Evolutionary conservation across 2,113 vertebrate genomes (phyloP), one percentile per base, ranked within the genome.

Genomic region (Coptodon rendalli): DNA sequence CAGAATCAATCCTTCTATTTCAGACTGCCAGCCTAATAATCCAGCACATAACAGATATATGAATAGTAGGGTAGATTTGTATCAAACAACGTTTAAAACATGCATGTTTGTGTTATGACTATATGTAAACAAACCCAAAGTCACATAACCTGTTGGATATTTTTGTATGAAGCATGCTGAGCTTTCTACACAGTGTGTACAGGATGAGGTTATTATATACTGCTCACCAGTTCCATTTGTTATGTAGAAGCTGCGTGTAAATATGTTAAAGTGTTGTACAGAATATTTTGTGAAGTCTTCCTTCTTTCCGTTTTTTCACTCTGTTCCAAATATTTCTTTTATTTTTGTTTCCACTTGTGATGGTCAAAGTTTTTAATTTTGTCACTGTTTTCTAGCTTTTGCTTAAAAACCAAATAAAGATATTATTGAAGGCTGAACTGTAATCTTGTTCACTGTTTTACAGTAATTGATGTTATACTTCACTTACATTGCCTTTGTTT

Each of bases 321-420:
- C 63, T 82, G 52, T 31, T 87, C 38, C 57, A 61, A 84, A 80
- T 63, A 38, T 78, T 11, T 5, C 22, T 86, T 5, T 63, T 86
- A 36, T 34, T 89, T 93, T 45, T 85, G 61, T 90, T 24, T 85
- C 50, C 54, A 84, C 85, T 88, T 85, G 84, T 89, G 71, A 81
- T 73, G 24, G 68, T 85, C 61, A 45, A 6, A 54, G 71, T 88
- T 66, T 66, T 12, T 76, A 40, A n/a, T 54, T 88, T 84, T 83
- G 57, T 85, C 79, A 59, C 2, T 73, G 61, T 85, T 89, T 87
- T 89, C 29, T 80, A 86, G 78, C 48, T 87, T 85, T 89, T 88
- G 87, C 66, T 87, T 88, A 78, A 52, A 68, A 90, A 84, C 84
- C 17, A 90, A 94, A 94, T 94, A 94, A 93, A 93, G 29, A 86